These are phyloP conservation scores for Speoplatyrhinus poulsoni DNA, from an alignment of 2,113 vertebrate genomes.

Conservation along the genomic window DNA sequence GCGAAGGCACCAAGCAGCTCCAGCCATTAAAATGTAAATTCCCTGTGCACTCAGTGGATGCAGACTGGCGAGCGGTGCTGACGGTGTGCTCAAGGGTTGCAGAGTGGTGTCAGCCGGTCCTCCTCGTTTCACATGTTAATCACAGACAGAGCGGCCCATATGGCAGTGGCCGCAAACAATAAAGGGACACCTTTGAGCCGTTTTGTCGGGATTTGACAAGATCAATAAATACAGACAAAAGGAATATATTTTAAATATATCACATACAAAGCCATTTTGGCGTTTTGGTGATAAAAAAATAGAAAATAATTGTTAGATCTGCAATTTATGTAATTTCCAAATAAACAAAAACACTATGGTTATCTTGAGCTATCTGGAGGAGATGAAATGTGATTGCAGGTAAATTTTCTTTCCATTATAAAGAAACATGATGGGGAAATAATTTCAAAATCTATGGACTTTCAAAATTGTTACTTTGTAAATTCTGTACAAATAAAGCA, in stretches of 20 bases:
- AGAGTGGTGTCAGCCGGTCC: constrained; percentile 27
- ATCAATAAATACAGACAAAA: not conserved
- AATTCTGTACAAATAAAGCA: not conserved
- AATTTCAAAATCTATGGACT: not conserved
- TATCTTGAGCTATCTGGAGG: no score
- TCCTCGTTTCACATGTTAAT: constrained; percentile 41
- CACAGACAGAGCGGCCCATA: constrained; percentile 16
- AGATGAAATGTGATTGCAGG: not conserved
- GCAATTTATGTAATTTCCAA: not conserved
- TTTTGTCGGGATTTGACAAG: not conserved
- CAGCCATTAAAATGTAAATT: constrained; percentile 65
- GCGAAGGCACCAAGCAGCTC: constrained; percentile 36
- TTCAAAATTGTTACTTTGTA: not conserved
- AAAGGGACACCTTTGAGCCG: not conserved
- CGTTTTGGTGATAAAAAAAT: not conserved
- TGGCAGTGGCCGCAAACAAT: constrained; percentile 4
- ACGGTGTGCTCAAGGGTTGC: constrained; percentile 19
- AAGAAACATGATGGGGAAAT: not conserved
- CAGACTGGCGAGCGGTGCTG: constrained; percentile 22
- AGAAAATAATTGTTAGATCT: not conserved
- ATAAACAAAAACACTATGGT: not conserved
- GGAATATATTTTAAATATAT: not conserved
- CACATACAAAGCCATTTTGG: no score
- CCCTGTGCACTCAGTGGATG: constrained; percentile 21
- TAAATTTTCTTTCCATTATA: not conserved